phyloP scores from a whole-genome alignment of 2,797 vertebrate species.

The Lophius americanus region DNA sequence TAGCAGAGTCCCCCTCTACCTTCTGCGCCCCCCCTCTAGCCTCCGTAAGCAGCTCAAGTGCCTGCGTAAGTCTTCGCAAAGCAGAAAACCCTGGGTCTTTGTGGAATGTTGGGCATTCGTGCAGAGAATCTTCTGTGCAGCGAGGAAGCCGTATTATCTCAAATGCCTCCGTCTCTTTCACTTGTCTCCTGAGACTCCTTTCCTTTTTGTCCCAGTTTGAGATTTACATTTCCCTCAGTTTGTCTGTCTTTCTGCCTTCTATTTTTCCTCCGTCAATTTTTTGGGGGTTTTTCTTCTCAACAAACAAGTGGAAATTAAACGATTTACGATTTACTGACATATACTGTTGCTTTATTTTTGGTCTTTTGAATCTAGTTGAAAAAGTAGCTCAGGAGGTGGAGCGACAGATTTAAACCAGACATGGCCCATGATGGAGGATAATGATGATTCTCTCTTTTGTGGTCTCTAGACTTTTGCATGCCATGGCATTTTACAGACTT shows the following conservation, averaged over 20 bases:
- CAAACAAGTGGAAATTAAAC: slow-evolving; percentile 11
- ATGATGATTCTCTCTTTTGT: slow-evolving; percentile 75
- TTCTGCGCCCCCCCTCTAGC: slow-evolving; percentile 30
- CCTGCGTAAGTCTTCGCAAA: slow-evolving; percentile 61
- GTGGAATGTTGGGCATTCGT: slow-evolving; percentile 73
- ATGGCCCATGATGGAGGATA: slow-evolving; percentile 65
- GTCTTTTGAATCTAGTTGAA: slow-evolving; percentile 34
- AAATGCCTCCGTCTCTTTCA: slow-evolving; percentile 58
- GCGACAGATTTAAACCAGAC: slow-evolving; percentile 68
- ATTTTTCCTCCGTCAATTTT: background rate
- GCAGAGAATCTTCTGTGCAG: slow-evolving; percentile 63
- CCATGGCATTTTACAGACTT: slow-evolving; percentile 68
- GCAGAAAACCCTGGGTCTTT: slow-evolving; percentile 70
- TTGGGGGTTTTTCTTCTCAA: background rate
- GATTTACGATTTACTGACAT: background rate
- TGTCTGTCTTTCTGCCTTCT: background rate
- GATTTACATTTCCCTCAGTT: slow-evolving; percentile 42
- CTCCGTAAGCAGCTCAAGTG: slow-evolving; percentile 67
- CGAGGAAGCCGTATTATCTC: slow-evolving; percentile 67
- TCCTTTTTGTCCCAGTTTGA: slow-evolving; percentile 46
- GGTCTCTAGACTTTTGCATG: slow-evolving; percentile 74
- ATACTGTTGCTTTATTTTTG: slow-evolving; percentile 2
- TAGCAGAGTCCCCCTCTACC: slow-evolving; percentile 33
- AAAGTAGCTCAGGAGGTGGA: slow-evolving; percentile 53
- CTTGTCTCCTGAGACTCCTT: slow-evolving; percentile 53